Percentiles rank a stretch among this genome's conserved stretches.
Evolutionary conservation across 2,888 invertebrate genomes (phyloP).

Genomic region (Drosophila infuscata): DNA sequence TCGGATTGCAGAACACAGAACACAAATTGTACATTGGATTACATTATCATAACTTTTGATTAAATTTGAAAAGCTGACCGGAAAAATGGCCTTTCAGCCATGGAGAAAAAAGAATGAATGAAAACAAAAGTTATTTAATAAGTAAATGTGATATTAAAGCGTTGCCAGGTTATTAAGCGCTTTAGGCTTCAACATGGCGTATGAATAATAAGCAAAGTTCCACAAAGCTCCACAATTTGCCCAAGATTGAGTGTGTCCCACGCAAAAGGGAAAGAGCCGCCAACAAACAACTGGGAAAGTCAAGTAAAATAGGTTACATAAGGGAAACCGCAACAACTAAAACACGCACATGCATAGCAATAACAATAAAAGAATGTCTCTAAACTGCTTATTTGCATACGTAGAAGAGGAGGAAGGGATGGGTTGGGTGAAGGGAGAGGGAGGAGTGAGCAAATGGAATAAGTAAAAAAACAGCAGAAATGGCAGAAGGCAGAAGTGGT

Average conservation of each 20-base stretch:
- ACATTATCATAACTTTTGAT: conserved; percentile 28
- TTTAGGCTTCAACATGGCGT: conserved; percentile 39
- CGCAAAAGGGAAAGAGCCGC: background rate
- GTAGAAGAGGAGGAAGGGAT: background rate
- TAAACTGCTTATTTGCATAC: conserved; percentile 69
- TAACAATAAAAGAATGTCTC: conserved; percentile 60
- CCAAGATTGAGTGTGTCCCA: background rate
- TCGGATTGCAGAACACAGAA: conserved; percentile 3
- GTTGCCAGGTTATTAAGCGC: conserved; percentile 63
- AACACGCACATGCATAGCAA: conserved; percentile 48
- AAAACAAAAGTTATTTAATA: conserved; percentile 20
- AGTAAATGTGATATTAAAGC: conserved; percentile 16
- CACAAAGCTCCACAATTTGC: conserved; percentile 12
- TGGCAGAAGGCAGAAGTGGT: conserved; percentile 22
- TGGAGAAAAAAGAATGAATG: background rate
- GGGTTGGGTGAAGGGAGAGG: background rate
- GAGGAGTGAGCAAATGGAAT: background rate
- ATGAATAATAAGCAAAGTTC: conserved; percentile 51
- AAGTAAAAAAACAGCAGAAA: conserved; percentile 7
- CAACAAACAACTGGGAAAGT: conserved; percentile 18
- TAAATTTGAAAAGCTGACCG: conserved; percentile 17
- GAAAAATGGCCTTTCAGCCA: conserved; percentile 19
- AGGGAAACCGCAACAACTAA: conserved; percentile 28
- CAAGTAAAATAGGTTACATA: conserved; percentile 27
- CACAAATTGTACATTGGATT: conserved; percentile 18